phyloP scores from a whole-genome alignment of 2,113 vertebrate species.

The Crotalus tigris region DNA sequence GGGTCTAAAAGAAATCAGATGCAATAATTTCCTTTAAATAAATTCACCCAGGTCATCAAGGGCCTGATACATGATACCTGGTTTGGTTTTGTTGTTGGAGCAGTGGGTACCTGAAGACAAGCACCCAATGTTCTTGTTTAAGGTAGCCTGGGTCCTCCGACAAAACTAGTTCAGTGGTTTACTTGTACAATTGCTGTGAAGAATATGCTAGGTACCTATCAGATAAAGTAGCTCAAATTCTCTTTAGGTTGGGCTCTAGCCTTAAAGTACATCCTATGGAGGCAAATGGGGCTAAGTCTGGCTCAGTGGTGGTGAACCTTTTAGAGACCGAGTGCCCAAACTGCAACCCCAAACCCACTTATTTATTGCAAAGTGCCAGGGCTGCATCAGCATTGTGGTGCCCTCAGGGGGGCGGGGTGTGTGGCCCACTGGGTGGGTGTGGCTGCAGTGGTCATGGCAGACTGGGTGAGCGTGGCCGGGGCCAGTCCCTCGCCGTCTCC shows the following conservation, averaged over 20 bases:
- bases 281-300: background rate
- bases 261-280: background rate
- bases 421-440: too few species aligned
- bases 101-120: background rate
- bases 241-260: background rate
- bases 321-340: too few species aligned
- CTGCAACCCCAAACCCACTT: too few species aligned
- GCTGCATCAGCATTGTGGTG: too few species aligned
- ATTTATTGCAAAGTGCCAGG: too few species aligned
- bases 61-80: background rate
- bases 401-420: too few species aligned
- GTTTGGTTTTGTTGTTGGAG: background rate
- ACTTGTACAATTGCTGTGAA: background rate
- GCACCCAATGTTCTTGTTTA: background rate
- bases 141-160: background rate
- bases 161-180: background rate
- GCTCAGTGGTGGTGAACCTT: too few species aligned
- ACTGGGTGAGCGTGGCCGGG: too few species aligned
- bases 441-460: too few species aligned
- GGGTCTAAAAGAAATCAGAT: background rate
- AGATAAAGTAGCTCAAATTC: background rate
- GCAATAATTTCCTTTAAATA: background rate
- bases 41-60: background rate
- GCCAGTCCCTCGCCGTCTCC: too few species aligned
- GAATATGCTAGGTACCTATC: background rate